Base-by-base conservation (phyloP, 1,140 invertebrate genomes). In the Hermetia illucens region DNA sequence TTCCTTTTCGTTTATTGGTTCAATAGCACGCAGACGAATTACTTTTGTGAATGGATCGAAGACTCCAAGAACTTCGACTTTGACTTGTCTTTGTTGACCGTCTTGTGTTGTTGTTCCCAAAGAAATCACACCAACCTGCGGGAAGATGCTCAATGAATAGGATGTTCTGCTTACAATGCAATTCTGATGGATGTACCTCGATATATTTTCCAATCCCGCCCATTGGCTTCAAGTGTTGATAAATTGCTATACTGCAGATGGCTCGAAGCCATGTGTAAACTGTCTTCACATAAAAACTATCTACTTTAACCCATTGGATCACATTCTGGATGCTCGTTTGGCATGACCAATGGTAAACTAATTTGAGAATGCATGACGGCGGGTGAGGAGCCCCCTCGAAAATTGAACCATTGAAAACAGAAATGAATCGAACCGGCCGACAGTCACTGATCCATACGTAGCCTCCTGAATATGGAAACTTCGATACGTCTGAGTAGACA, bases 361-460 rank as follows among this genome's bases (percentile, higher is more conserved):
- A 62, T 52, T 90, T 90, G 0, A 89, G 53, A 4, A 88, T 62
- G 10, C 82, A 74, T 12, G 77, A 79, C 0, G 86, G 85, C 1
- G 79, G 75, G 57, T 88, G 79, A 3, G 79, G 75, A 5, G 82
- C 77, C 3, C 77, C 77, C 60, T 89, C 83, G 48, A 90, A 91
- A 24, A 91, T 73, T 0, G 86, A 91, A 16, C 82, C 82, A 42
- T 71, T 77, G 53, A 86, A 91, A 0, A 90, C 82, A 0, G 86
- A 89, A 1, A 88, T 75, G 48, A 82, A 87, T 34, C 76, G 72
- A 17, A 79, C 77, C 0, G 81, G 77, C 52, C 85, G 88, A 54
- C 84, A 89, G 34, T 80, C 77, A 2, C 77, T 79, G 43, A 89
- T 84, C 85, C 85, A 90, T 2, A 91, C 84, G 51, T 89, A 90